A percentile compares a stretch with the other conserved stretches of the same genome.
These are phyloP conservation scores for Heliconius ethilla DNA, from an alignment of 2,888 invertebrate genomes.

Conservation along the genomic window DNA sequence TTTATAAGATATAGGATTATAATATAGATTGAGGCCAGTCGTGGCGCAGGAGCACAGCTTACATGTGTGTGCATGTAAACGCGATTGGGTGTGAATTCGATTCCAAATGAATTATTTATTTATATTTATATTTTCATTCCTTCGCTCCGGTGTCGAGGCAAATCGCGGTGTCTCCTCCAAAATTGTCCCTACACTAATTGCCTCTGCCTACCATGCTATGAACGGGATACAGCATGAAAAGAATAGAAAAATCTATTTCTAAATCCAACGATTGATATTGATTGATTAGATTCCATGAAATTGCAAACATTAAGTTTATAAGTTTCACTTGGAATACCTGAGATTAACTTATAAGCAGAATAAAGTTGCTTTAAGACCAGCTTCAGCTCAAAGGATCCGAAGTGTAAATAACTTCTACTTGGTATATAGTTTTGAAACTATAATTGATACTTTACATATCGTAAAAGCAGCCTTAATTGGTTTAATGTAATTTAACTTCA, in stretches of 20 bases:
- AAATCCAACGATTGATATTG: background rate
- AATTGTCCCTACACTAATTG: too few relatives aligned
- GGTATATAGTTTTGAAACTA: background rate
- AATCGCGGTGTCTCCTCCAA: too few relatives aligned
- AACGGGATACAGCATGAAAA: too few relatives aligned
- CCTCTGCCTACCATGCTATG: too few relatives aligned
- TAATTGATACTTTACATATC: conserved; percentile 7
- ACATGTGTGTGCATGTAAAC: too few relatives aligned
- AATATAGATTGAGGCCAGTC: too few relatives aligned
- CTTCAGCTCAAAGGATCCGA: background rate
- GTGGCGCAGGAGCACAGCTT: too few relatives aligned
- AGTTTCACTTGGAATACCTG: background rate
- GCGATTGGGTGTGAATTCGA: too few relatives aligned
- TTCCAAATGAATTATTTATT: too few relatives aligned
- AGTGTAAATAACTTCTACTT: background rate
- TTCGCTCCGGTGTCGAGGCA: too few relatives aligned
- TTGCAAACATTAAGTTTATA: background rate
- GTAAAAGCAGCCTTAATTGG: background rate
- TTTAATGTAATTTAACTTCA: background rate
- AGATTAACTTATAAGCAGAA: background rate
- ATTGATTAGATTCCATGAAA: background rate
- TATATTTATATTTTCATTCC: too few relatives aligned
- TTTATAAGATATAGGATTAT: too few relatives aligned
- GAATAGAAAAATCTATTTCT: background rate
- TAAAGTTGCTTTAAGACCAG: conserved; percentile 6